Evolutionary conservation across 2,797 vertebrate genomes (phyloP).

Genomic region (Enteromius thamalakanensis): DNA sequence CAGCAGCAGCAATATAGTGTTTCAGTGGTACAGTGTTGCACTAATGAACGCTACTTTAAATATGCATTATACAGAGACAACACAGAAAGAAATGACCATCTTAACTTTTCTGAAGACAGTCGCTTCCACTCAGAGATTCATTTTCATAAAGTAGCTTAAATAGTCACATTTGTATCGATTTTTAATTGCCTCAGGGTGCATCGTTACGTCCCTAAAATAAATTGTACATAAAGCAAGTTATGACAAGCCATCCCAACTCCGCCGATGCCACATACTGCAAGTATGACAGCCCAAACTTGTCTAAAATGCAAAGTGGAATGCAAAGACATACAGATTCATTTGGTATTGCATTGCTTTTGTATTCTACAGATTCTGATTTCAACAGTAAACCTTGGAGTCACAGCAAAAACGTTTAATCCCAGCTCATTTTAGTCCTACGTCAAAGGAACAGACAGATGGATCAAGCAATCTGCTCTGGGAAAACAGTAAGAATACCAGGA

Average conservation of each 20-base stretch:
- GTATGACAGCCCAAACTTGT: slow-evolving; percentile 21
- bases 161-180: too few species aligned
- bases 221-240: neutral
- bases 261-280: neutral
- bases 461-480: slow-evolving; percentile 24
- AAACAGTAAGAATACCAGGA: slow-evolving; percentile 7
- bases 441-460: slow-evolving; percentile 31
- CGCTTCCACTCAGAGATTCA: neutral
- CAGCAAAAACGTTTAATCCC: neutral
- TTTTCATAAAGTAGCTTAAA: neutral
- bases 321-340: neutral
- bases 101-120: too few species aligned
- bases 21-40: too few species aligned
- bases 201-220: too few species aligned
- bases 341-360: too few species aligned
- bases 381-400: neutral
- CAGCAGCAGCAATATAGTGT: too few species aligned
- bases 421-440: slow-evolving; percentile 1
- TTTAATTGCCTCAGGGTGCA: too few species aligned
- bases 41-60: too few species aligned
- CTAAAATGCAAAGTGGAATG: neutral
- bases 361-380: too few species aligned
- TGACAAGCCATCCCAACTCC: neutral
- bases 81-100: too few species aligned
- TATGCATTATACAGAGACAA: too few species aligned